Evolutionary conservation across 2,888 invertebrate species (phyloP).

Genomic region (Thymelicus sylvestris): DNA sequence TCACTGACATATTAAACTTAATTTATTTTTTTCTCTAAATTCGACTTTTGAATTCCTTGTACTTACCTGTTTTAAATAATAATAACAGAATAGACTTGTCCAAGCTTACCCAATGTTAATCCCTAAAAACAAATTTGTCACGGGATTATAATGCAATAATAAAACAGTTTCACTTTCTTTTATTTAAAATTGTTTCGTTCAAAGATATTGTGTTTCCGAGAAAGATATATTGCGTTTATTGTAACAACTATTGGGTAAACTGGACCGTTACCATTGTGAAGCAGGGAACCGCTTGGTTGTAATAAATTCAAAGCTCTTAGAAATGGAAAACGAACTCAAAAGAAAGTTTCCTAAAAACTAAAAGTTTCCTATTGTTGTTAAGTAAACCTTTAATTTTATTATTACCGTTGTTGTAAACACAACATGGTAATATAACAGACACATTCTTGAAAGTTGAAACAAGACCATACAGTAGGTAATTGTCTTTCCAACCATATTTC

Average conservation of each 20-base stretch:
- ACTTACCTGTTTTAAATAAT: no score
- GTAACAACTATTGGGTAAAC: conserved; percentile 47
- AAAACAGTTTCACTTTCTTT: conserved; percentile 37
- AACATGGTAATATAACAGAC: neutral
- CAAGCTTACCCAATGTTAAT: no score
- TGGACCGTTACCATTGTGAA: conserved; percentile 52
- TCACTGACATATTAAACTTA: no score
- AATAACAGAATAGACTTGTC: no score
- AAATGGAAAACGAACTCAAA: conserved; percentile 58
- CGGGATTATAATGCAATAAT: conserved; percentile 4
- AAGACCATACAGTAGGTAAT: conserved; percentile 36
- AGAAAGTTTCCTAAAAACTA: no score
- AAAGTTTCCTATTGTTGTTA: conserved; percentile 53
- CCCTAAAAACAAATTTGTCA: conserved; percentile 4
- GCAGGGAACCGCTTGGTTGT: conserved; percentile 48
- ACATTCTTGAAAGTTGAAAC: neutral
- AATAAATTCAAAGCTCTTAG: conserved; percentile 52
- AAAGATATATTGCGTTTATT: conserved; percentile 38
- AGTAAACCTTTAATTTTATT: conserved; percentile 42
- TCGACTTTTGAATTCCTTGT: no score
- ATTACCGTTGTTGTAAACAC: conserved; percentile 4
- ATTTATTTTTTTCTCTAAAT: no score
- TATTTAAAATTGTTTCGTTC: conserved; percentile 21
- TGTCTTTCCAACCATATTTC: neutral
- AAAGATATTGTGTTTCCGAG: conserved; percentile 5